phyloP scores from a whole-genome alignment of 1,140 invertebrate species.

The Chironomus striatipennis region DNA sequence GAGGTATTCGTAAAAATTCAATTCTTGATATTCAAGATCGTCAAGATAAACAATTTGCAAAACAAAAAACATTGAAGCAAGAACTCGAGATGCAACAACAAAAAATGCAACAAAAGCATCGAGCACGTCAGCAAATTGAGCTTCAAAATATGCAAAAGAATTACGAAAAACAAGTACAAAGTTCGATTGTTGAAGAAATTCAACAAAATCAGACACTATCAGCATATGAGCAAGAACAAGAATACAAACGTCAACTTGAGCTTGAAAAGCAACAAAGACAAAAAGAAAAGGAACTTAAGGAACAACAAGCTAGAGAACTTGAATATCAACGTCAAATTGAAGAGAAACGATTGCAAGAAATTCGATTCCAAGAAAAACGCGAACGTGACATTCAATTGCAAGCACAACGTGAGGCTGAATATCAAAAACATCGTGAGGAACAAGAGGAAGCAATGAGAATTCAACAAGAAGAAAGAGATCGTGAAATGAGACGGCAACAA shows the following conservation, averaged over 20 bases:
- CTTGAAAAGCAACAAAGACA: constrained; percentile 28
- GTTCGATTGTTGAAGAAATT: neutral
- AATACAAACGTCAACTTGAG: constrained; percentile 29
- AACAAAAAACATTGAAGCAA: neutral
- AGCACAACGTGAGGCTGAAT: neutral
- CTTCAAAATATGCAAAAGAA: neutral
- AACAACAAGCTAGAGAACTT: constrained; percentile 22
- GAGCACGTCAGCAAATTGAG: neutral
- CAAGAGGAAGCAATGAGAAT: neutral
- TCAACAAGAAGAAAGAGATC: constrained; percentile 16
- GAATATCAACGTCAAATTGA: constrained; percentile 26
- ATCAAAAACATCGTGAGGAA: neutral
- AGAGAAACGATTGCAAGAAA: constrained; percentile 30
- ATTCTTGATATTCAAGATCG: neutral
- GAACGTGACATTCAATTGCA: constrained; percentile 25
- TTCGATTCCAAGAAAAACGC: constrained; percentile 33
- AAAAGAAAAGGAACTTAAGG: constrained; percentile 29
- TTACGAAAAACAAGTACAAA: neutral
- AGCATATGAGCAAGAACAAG: constrained; percentile 26
- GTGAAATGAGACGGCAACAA: neutral
- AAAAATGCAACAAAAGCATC: neutral
- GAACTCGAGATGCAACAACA: neutral
- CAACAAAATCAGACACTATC: neutral
- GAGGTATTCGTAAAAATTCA: neutral
- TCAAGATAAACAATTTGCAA: constrained; percentile 5